phyloP scores from a whole-genome alignment of 2,113 vertebrate genomes.

The Cynoglossus semilaevis region DNA sequence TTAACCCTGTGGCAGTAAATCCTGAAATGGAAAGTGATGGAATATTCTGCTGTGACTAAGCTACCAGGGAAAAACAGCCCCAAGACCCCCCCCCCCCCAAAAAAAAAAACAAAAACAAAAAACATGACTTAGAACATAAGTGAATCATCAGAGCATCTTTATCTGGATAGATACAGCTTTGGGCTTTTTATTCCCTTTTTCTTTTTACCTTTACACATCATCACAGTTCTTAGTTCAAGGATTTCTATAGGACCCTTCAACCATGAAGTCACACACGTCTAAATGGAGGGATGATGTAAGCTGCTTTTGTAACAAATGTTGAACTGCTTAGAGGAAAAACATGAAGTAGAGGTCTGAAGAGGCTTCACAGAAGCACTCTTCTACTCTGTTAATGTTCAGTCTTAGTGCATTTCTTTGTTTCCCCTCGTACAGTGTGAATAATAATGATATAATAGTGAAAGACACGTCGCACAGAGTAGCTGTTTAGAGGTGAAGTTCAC shows the following conservation, averaged over 20 bases:
- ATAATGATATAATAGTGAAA: too few relatives aligned
- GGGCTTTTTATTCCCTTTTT: not conserved
- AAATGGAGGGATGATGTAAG: constrained; percentile 22
- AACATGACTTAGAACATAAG: not conserved
- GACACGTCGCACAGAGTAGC: too few relatives aligned
- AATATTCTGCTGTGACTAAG: not conserved
- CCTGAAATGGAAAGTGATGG: not conserved
- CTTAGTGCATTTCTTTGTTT: constrained; percentile 18
- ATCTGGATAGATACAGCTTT: not conserved
- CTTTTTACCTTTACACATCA: too few relatives aligned
- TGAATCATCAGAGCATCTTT: not conserved
- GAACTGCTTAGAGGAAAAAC: constrained; percentile 14
- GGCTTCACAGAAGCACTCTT: constrained; percentile 31
- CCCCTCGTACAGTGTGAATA: too few relatives aligned
- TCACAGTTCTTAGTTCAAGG: too few relatives aligned
- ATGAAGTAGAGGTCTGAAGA: not conserved
- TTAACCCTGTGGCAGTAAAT: not conserved
- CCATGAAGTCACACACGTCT: not conserved
- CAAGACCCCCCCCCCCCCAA: not conserved
- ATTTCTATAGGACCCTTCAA: not conserved
- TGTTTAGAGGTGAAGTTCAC: too few relatives aligned
- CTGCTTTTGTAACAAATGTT: constrained; percentile 1
- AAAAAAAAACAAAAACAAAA: not conserved
- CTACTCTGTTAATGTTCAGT: constrained; percentile 29
- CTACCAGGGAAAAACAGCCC: too few relatives aligned